Conservation (phyloP, 2,888 invertebrate species). For the Nomada goodeniana region DNA sequence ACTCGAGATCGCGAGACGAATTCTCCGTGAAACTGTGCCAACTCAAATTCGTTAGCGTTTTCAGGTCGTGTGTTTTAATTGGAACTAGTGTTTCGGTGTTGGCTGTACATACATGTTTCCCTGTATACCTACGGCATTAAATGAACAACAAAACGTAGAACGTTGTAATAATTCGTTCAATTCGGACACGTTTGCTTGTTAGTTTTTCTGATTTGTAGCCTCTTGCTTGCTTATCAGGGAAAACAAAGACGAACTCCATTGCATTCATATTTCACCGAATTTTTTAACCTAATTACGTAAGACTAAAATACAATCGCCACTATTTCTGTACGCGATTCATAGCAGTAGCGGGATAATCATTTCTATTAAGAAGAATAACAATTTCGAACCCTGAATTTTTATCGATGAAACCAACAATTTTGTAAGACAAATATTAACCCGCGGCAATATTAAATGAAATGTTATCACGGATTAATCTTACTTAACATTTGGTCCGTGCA, state of each 20-base stretch:
- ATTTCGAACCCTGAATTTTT: too few relatives aligned
- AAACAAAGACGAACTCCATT: neutral
- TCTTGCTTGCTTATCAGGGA: neutral
- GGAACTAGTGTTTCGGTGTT: constrained; percentile 8
- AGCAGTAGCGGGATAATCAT: too few relatives aligned
- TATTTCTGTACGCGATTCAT: too few relatives aligned
- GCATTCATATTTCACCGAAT: neutral
- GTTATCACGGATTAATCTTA: too few relatives aligned
- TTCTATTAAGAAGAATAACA: too few relatives aligned
- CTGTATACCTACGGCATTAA: neutral
- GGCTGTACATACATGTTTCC: neutral
- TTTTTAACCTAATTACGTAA: too few relatives aligned
- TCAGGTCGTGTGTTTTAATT: constrained; percentile 29
- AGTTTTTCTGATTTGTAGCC: neutral
- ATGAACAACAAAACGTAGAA: neutral
- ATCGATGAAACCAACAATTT: too few relatives aligned
- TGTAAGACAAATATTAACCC: too few relatives aligned
- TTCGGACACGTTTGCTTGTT: neutral
- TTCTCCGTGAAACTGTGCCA: constrained; percentile 34
- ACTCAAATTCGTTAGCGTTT: constrained; percentile 43
- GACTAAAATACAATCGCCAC: too few relatives aligned
- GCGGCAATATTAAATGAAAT: too few relatives aligned
- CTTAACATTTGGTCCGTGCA: too few relatives aligned
- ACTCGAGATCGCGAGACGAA: constrained; percentile 4
- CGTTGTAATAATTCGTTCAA: constrained; percentile 12